A percentile compares a stretch with the other conserved stretches of the same genome.
Evolutionary conservation across 2,797 vertebrate genomes (phyloP).

Genomic region (Kryptolebias ocellatus): DNA sequence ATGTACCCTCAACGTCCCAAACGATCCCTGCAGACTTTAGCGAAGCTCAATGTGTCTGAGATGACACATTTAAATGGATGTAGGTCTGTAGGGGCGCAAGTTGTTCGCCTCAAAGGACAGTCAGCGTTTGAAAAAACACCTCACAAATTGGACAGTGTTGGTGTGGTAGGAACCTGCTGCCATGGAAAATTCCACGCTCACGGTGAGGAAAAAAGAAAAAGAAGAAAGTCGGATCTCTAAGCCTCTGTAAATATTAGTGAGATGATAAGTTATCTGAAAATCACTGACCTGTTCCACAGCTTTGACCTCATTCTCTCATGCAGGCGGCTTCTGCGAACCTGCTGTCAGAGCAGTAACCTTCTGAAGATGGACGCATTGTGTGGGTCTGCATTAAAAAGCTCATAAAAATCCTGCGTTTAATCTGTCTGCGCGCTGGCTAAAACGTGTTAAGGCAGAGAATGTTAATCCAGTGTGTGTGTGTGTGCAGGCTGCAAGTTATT

Average conservation of each 20-base stretch:
- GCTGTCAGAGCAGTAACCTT: constrained; percentile 5
- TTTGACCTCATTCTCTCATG: constrained; percentile 15
- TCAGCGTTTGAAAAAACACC: constrained; percentile 55
- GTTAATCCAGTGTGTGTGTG: constrained; percentile 62
- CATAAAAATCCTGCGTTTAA: constrained; percentile 69
- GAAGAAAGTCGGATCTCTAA: constrained; percentile 19
- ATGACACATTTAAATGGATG: constrained; percentile 41
- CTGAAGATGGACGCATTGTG: constrained; percentile 39
- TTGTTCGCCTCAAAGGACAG: constrained; percentile 26
- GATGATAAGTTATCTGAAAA: constrained; percentile 19
- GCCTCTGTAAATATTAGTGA: constrained; percentile 3
- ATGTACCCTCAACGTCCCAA: constrained; percentile 7
- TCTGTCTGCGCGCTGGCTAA: constrained; percentile 59
- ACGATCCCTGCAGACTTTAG: constrained; percentile 35
- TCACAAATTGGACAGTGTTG: constrained; percentile 39
- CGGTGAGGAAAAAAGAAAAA: too few species aligned
- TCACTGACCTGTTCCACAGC: constrained; percentile 14
- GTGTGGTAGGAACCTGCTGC: constrained; percentile 34
- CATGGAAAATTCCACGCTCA: neutral
- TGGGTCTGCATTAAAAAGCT: constrained; percentile 52
- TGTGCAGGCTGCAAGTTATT: constrained; percentile 14
- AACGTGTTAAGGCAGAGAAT: constrained; percentile 63
- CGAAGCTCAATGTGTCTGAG: constrained; percentile 43
- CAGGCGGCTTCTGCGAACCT: constrained; percentile 18
- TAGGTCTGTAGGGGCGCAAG: constrained; percentile 26